Base-by-base conservation (phyloP, 2,888 invertebrate genomes). In the Pyrrhosoma nymphula region DNA sequence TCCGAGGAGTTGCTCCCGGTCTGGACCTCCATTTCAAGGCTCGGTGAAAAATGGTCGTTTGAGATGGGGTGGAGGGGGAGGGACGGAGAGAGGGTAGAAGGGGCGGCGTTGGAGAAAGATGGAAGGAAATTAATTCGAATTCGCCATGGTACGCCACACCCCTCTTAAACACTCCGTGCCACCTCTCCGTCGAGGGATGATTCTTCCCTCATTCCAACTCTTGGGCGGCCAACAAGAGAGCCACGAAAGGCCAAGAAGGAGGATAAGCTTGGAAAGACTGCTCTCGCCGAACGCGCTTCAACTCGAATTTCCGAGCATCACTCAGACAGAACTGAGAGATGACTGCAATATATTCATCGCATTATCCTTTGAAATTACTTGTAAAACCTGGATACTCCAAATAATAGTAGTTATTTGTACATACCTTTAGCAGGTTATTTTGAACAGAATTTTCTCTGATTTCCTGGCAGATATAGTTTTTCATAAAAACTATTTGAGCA, bases 51-150 rank as follows among this genome's bases (percentile, higher is more conserved):
- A 93, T 93, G 93, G 55, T n/a, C 82, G 16, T 39, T 55, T 55
- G 47, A 2, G 16, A 20, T 60, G 16, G 16, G 16, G 60, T 60
- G 10, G 47, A 47, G 47, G 8, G 8, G 47, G 47, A 47, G 47
- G 47, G 8, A 47, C 4, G 47, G 8, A 39, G n/a, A 35, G 91
- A 63, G 26, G 91, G 63, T 30, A 63, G 20, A 63, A 75, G 35
- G 82, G 35, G 18, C 0, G 75, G n/a, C 82, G 82, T 82, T 26
- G 82, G 82, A 69, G 82, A 82, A 82, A 35, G 82, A 82, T 82
- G 82, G 82, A 82, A 35, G 82, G 82, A 93, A 60, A 93, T 93
- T 93, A 93, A 93, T 93, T 93, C 93, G 93, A 69, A 93, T 63
- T 63, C 63, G 63, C 91, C 91, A 60, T 60, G 39, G 60, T 39